Evolutionary conservation across 2,888 invertebrate genomes (phyloP).

Genomic region (Apotomis turbidana): DNA sequence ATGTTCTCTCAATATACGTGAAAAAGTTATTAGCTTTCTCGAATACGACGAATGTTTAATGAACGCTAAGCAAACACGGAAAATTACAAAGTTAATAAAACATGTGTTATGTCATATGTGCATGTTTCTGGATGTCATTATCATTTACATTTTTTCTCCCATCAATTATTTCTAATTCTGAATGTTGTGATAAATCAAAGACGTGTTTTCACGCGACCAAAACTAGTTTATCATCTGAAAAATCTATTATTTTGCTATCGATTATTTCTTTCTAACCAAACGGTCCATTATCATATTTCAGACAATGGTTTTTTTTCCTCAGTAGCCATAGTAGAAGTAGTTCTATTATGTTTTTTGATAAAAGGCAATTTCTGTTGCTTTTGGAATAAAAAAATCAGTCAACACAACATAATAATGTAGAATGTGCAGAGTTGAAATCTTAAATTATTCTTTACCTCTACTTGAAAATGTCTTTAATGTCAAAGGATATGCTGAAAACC

Average conservation of each 20-base stretch:
- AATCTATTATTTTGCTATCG: constrained; percentile 1
- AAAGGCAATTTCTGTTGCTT: too few species aligned
- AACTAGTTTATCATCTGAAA: constrained; percentile 21
- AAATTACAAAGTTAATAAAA: constrained; percentile 9
- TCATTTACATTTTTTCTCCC: background rate
- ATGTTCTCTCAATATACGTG: background rate
- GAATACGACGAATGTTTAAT: background rate
- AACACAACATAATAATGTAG: too few species aligned
- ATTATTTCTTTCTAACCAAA: constrained; percentile 4
- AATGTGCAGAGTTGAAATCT: too few species aligned
- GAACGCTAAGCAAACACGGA: background rate
- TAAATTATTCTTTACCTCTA: too few species aligned
- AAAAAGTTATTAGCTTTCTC: background rate
- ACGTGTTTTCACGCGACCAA: constrained; percentile 20
- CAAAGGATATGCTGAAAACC: too few species aligned
- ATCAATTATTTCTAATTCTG: constrained; percentile 23
- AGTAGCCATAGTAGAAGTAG: background rate
- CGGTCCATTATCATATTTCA: background rate
- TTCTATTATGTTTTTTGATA: too few species aligned
- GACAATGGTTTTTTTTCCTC: background rate
- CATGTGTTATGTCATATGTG: background rate
- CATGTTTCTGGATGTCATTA: background rate
- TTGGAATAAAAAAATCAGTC: too few species aligned
- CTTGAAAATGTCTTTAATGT: too few species aligned
- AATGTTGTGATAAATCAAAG: constrained; percentile 16